These are phyloP conservation scores for Chaenogobius annularis DNA, from an alignment of 2,113 vertebrate genomes.

Conservation along the genomic window DNA sequence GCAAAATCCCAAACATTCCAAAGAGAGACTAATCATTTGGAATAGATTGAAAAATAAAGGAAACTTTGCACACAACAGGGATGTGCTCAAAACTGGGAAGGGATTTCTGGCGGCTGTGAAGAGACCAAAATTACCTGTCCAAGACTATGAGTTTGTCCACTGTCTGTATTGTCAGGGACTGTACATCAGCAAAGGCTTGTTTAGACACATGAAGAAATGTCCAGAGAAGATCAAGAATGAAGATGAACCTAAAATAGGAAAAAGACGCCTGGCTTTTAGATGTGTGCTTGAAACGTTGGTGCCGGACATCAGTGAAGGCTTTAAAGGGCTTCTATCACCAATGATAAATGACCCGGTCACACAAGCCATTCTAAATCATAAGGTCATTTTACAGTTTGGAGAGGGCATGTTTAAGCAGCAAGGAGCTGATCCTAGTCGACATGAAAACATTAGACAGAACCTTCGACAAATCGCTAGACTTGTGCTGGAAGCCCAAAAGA, in stretches of 20 bases:
- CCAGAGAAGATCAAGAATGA: constrained; percentile 23
- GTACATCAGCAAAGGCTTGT: background rate
- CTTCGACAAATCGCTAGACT: constrained; percentile 60
- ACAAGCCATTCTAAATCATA: constrained; percentile 39
- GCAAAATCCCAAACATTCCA: constrained; percentile 45
- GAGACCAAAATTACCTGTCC: background rate
- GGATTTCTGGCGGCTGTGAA: constrained; percentile 42
- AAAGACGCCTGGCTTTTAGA: background rate
- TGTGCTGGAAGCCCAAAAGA: constrained; percentile 50
- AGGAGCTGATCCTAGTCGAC: constrained; percentile 3
- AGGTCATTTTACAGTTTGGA: constrained; percentile 46
- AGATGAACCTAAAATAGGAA: accelerated
- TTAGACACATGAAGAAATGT: constrained; percentile 47
- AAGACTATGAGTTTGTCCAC: constrained; percentile 50
- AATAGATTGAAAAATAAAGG: constrained; percentile 54
- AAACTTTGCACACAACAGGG: constrained; percentile 63
- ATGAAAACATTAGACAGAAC: constrained; percentile 46
- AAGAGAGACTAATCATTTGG: constrained; percentile 54
- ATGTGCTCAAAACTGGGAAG: constrained; percentile 43
- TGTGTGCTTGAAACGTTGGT: constrained; percentile 32
- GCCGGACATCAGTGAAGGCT: constrained; percentile 25
- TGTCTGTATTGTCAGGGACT: constrained; percentile 59
- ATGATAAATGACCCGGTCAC: constrained; percentile 59
- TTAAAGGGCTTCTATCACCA: constrained; percentile 29
- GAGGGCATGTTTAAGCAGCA: constrained; percentile 36